Conservation (phyloP, 1,140 invertebrate genomes). For the Ganaspis sp. region DNA sequence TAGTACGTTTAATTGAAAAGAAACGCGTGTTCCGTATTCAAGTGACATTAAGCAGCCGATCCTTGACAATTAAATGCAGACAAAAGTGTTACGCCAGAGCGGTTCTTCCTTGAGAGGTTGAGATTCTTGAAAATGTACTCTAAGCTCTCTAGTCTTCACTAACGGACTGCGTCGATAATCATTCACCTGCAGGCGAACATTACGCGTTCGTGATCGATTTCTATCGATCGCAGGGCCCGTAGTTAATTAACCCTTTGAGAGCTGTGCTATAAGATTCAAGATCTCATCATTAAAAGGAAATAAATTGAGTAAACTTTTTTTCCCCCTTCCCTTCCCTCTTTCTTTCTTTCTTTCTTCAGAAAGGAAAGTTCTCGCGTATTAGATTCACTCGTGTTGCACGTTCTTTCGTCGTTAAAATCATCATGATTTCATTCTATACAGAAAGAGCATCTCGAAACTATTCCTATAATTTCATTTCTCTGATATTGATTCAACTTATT, state of each 20-base stretch:
- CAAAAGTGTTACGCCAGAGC: constrained; percentile 1
- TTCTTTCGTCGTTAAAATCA: not conserved
- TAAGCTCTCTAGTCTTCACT: not conserved
- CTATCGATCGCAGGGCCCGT: constrained; percentile 3
- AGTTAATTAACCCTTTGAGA: constrained; percentile 1
- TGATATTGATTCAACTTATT: no score
- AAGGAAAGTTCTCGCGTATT: constrained; percentile 5
- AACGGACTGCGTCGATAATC: constrained; percentile 12
- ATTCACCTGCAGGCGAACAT: constrained; percentile 1
- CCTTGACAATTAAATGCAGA: not conserved
- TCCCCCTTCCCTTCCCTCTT: no score
- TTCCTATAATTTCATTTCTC: no score
- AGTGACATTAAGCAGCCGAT: not conserved
- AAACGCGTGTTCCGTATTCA: not conserved
- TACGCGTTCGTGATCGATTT: constrained; percentile 12
- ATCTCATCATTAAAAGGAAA: constrained; percentile 7
- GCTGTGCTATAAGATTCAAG: constrained; percentile 1
- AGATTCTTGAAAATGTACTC: not conserved
- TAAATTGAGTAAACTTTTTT: not conserved
- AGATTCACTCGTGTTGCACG: constrained; percentile 1
- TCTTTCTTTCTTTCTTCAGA: not conserved
- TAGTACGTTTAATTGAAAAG: not conserved
- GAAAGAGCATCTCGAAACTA: not conserved
- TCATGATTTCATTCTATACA: not conserved
- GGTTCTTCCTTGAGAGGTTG: not conserved